Evolutionary conservation across 2,888 invertebrate species (phyloP).

Genomic region (Luperina testacea): DNA sequence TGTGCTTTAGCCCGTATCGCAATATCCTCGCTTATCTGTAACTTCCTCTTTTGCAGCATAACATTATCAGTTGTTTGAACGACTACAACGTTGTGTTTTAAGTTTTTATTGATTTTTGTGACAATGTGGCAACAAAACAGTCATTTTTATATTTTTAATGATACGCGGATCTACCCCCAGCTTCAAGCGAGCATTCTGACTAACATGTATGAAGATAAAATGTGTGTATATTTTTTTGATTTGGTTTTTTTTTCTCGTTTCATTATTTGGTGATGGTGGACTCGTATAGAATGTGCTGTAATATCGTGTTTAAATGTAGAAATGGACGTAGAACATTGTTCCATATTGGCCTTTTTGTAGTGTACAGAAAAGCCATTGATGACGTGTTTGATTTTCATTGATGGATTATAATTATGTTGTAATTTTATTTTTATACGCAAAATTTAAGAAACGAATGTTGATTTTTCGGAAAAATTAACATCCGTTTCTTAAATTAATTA

Average conservation of each 20-base stretch:
- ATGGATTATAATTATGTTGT: background rate
- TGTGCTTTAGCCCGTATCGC: slow-evolving; percentile 54
- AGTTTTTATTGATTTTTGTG: slow-evolving; percentile 63
- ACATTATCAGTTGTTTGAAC: slow-evolving; percentile 80
- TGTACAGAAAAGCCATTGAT: background rate
- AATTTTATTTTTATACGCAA: background rate
- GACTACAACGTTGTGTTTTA: slow-evolving; percentile 45
- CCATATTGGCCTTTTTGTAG: slow-evolving; percentile 11
- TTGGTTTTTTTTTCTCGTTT: slow-evolving; percentile 24
- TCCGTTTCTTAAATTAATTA: too few species aligned
- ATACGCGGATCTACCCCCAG: slow-evolving; percentile 75
- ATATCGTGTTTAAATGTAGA: background rate
- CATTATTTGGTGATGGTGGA: slow-evolving; percentile 29
- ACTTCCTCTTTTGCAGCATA: slow-evolving; percentile 77
- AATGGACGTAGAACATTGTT: background rate
- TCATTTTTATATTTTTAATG: slow-evolving; percentile 75
- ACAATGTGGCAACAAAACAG: slow-evolving; percentile 81
- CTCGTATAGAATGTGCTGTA: background rate
- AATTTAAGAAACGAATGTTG: background rate
- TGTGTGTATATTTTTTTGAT: slow-evolving; percentile 83
- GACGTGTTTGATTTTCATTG: slow-evolving; percentile 10
- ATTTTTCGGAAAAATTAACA: too few species aligned
- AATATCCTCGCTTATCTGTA: slow-evolving; percentile 68
- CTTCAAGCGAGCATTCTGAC: slow-evolving; percentile 68
- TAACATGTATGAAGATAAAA: slow-evolving; percentile 89